Base-by-base conservation (phyloP, 2,797 vertebrate genomes). In the Pelodytes ibericus region DNA sequence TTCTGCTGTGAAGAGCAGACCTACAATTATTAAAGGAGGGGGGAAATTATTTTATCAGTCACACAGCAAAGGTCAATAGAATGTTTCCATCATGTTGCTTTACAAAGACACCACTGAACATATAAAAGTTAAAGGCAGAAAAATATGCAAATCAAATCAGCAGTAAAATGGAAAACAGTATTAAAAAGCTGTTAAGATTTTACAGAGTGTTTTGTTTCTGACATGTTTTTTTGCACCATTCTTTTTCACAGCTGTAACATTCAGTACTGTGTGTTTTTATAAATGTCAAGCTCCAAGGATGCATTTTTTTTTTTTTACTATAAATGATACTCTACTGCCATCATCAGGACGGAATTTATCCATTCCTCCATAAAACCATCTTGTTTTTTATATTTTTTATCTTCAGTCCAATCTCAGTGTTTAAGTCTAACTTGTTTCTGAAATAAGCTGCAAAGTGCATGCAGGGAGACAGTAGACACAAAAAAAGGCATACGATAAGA, bases 201-300 rank as follows among this genome's bases (percentile, higher is more conserved):
- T 72, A 68, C 64, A 63, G 47, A 61, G 65, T 73, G 71, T 36
- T 73, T 79, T 73, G 64, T 73, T 73, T 72, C 57, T 79, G 56
- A 44, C 71, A 73, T 79, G 33, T 78, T 72, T 67, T 59, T 76
- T 63, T 71, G 49, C 44, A 62, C 71, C 53, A 67, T 69, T 69
- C 26, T 77, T 73, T 69, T 72, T 79, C 47, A 73, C 76, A 73
- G 76, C 71, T 73, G 71, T 67, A 79, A 47, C 47, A 73, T 73
- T 74, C 47, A 68, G 71, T 29, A 51, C 26, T 53, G 26, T 56
- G 76, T 72, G 6, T 73, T 73, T 79, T 74, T 53, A 61, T 62
- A 79, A 79, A 79, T 79, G 76, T 69, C 64, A 78, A 30, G 25
- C 53, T 36, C 11, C 41, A 56, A 72, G n/a, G 18, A 66, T 39